Conservation (phyloP, 2,113 vertebrate genomes). For the Solea senegalensis region DNA sequence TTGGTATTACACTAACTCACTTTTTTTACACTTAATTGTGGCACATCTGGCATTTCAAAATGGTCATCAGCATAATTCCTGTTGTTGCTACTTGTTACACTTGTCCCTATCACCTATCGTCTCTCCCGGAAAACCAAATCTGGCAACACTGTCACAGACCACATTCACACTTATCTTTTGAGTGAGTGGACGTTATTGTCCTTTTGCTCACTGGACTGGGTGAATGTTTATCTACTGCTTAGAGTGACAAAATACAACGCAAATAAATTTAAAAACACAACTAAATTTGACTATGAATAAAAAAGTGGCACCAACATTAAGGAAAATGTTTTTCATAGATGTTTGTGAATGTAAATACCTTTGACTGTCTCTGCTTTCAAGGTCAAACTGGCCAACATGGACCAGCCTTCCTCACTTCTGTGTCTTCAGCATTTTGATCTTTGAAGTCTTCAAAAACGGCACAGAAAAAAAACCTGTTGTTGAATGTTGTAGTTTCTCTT, state of each 20-base stretch:
- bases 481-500: background rate
- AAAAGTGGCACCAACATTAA: background rate
- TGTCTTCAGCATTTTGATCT: constrained; percentile 40
- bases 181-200: background rate
- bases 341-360: constrained; percentile 52
- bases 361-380: constrained; percentile 47
- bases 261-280: background rate
- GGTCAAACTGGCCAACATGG: constrained; percentile 50
- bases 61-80: too few relatives aligned
- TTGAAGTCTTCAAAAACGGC: constrained; percentile 6
- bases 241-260: background rate
- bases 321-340: background rate
- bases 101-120: too few relatives aligned
- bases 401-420: constrained; percentile 57
- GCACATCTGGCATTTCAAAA: too few relatives aligned
- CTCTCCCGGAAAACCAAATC: too few relatives aligned
- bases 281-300: background rate
- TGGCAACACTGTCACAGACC: too few relatives aligned
- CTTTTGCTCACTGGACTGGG: too few relatives aligned
- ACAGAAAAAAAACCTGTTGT: background rate
- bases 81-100: too few relatives aligned
- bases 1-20: too few relatives aligned
- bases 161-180: background rate
- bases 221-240: background rate
- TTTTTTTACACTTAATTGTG: too few relatives aligned